Base-by-base conservation (phyloP, 2,888 invertebrate species). In the Lacanobia wlatinum region DNA sequence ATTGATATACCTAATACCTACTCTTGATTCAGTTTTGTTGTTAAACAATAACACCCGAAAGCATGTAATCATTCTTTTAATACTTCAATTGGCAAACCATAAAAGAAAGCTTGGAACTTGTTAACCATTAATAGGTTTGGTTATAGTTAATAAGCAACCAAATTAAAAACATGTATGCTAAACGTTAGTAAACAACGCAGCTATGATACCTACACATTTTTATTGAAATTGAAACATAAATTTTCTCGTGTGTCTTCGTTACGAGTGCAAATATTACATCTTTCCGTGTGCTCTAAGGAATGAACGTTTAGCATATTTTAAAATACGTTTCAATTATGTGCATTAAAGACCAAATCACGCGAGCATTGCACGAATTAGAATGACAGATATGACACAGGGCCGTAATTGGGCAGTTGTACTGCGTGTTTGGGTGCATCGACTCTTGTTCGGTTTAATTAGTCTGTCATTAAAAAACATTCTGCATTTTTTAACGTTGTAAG, bases 301-400 rank as follows among this genome's bases (percentile, higher is more conserved):
- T 61, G 12, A 62, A 53, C 68, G 55, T 74, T 80, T 82, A 78
- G 43, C 82, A 70, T 80, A 73, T 55, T 73, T 70, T 67, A 63
- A 78, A 75, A 68, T 48, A 52, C 55, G 46, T 18, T 53, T 53
- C 23, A 63, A 40, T 56, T 69, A 82, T 71, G 74, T 58, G 69
- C 68, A 52, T 34, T 34, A 34, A 55, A 66, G 53, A 53, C 23
- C 23, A 69, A 71, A 59, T 52, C 81, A 81, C 82, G 82, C 75
- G 60, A 75, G 28, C 10, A 61, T 48, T 75, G 52, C 70, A 78
- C 52, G 50, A 78, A 69, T 75, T 78, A 67, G 9, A 82, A 78
- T 78, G 63, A 77, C 69, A 71, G 60, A 61, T 71, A 14, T 48
- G 48, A 70, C 58, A 40, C 76, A 76, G 70, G 72, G 69, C 50